These are phyloP conservation scores for Cyaniris semiargus DNA, from an alignment of 2,888 invertebrate species.

Conservation along the genomic window DNA sequence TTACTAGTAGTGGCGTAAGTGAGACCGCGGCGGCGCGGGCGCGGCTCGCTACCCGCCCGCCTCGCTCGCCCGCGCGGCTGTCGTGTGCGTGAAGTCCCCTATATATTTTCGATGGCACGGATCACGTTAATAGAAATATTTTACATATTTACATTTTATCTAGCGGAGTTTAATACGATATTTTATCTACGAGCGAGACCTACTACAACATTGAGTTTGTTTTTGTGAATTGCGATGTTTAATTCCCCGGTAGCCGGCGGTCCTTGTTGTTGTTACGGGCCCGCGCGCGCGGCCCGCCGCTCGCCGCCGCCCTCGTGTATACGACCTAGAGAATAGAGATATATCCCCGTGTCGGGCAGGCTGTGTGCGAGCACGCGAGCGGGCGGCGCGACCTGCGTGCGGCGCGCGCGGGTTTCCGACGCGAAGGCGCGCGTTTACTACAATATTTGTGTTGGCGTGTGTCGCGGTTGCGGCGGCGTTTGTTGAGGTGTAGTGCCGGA, in stretches of 20 bases:
- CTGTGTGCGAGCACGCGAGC: neutral
- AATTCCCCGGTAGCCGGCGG: slow-evolving; percentile 78
- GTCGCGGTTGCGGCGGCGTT: slow-evolving; percentile 53
- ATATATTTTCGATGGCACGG: slow-evolving; percentile 78
- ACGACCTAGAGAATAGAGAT: slow-evolving; percentile 33
- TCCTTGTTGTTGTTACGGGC: slow-evolving; percentile 76
- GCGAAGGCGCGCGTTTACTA: slow-evolving; percentile 77
- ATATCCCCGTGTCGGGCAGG: neutral
- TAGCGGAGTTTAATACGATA: slow-evolving; percentile 79
- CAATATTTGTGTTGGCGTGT: slow-evolving; percentile 72
- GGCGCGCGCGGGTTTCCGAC: slow-evolving; percentile 53
- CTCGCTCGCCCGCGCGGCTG: slow-evolving; percentile 51
- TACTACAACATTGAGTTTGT: slow-evolving; percentile 81
- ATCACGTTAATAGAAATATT: slow-evolving; percentile 78
- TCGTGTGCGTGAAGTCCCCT: slow-evolving; percentile 77
- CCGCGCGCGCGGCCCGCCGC: slow-evolving; percentile 42
- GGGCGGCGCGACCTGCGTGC: slow-evolving; percentile 41
- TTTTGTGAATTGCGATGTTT: slow-evolving; percentile 79
- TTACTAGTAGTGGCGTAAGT: slow-evolving; percentile 80
- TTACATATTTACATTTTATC: slow-evolving; percentile 81
- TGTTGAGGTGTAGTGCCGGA: slow-evolving; percentile 61
- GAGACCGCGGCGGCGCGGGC: slow-evolving; percentile 50
- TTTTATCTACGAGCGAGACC: slow-evolving; percentile 78
- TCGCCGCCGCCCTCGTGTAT: slow-evolving; percentile 44
- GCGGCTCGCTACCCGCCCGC: slow-evolving; percentile 38